These are phyloP conservation scores for Dendrocincla fuliginosa DNA, from an alignment of 2,797 vertebrate species.

Conservation along the genomic window DNA sequence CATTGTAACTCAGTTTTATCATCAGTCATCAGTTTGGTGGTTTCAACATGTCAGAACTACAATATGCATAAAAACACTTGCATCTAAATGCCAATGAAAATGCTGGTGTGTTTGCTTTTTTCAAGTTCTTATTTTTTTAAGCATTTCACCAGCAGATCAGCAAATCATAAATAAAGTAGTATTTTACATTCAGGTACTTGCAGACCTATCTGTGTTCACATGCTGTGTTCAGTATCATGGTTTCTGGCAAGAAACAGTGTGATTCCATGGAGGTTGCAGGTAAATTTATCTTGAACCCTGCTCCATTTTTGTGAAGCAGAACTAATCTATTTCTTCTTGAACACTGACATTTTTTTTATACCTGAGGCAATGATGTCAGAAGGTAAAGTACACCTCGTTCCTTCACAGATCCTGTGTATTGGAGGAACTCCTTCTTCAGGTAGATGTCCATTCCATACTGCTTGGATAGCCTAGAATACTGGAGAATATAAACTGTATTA, in stretches of 20 bases:
- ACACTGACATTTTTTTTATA: neutral
- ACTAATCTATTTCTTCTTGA: neutral
- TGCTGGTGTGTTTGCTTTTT: neutral
- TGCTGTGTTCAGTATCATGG: neutral
- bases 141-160: neutral
- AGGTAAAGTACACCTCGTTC: constrained; percentile 88
- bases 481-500: neutral
- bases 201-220: neutral
- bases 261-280: neutral
- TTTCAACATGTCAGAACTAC: neutral
- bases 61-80: neutral
- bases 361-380: constrained; percentile 85
- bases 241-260: neutral
- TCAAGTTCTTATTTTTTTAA: neutral
- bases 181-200: neutral
- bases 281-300: neutral
- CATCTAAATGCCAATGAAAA: neutral
- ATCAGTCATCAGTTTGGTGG: neutral
- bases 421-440: constrained; percentile 91
- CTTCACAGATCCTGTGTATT: constrained; percentile 90
- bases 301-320: neutral
- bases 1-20: neutral
- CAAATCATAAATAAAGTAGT: neutral
- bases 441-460: constrained; percentile 89
- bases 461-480: constrained; percentile 93